Base-by-base conservation (phyloP, 2,888 invertebrate genomes). In the Cheilosia urbana region DNA sequence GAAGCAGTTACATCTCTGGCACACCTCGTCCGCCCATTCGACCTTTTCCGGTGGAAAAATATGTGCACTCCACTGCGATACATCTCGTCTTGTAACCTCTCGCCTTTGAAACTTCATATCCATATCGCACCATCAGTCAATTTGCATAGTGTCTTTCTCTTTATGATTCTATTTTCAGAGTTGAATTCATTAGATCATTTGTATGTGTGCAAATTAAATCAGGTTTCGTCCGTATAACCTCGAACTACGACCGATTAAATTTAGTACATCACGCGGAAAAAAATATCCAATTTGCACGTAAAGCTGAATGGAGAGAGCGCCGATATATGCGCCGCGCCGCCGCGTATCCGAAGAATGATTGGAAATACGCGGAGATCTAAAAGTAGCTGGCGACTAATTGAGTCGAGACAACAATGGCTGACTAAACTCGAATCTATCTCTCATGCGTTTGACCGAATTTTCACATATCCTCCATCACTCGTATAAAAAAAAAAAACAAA, bases 101-200 rank as follows among this genome's bases (percentile, higher is more conserved):
- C 21, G 19, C 60, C 68, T 76, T 76, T 76, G 27, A 57, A 49
- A 57, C 24, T 21, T 7, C 15, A 27, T 27, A 27, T 27, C 27
- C 15, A 27, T 27, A 27, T 27, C 27, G 27, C 27, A 53, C 34
- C n/a, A 13, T 17, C 30, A 27, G 19, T 51, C 27, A 53, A 62
- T 51, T 27, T 60, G 24, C 60, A 72, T 71, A 47, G 9, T 30
- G 2, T 21, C 1, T 24, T 37, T 53, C 3, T 21, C 45, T 17
- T 17, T 45, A 45, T n/a, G 17, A 19, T 24, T 40, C 58, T 66
- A 60, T 62, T 66, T 45, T 7, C 34, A 68, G 45, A 62, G 15
- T 47, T 45, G 45, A 42, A 65, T 11, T 62, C 51, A 75, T 80
- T 75, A 80, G 75, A 80, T 80, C 68, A 68, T 40, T 57, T 62